These are phyloP conservation scores for Tetramorium bicarinatum DNA, from an alignment of 2,888 invertebrate species.

Conservation along the genomic window DNA sequence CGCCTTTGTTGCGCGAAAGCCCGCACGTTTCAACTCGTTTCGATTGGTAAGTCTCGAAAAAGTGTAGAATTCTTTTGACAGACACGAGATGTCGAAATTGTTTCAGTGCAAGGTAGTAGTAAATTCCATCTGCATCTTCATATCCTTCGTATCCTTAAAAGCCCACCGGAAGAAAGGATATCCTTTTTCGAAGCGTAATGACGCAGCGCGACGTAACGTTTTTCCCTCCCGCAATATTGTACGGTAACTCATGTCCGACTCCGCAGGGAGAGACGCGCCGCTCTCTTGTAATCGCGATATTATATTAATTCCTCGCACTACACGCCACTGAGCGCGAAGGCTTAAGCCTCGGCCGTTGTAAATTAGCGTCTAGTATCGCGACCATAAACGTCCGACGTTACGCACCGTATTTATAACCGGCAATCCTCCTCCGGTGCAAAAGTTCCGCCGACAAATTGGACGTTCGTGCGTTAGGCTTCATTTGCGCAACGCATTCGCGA, in stretches of 20 bases:
- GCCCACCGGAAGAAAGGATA: background rate
- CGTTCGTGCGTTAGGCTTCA: constrained; percentile 60
- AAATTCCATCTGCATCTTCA: constrained; percentile 29
- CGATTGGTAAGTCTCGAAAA: background rate
- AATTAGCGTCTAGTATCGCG: constrained; percentile 68
- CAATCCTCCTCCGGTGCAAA: constrained; percentile 58
- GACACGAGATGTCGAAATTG: background rate
- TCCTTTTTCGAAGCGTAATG: constrained; percentile 25
- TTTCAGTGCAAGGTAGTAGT: background rate
- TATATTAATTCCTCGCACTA: constrained; percentile 35
- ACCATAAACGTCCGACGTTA: constrained; percentile 73
- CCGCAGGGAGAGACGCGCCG: background rate
- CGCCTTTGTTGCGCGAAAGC: background rate
- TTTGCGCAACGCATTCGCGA: constrained; percentile 23
- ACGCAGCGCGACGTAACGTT: constrained; percentile 3
- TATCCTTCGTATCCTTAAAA: background rate
- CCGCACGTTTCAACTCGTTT: constrained; percentile 1
- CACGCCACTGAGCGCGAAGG: constrained; percentile 1
- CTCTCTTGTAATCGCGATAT: constrained; percentile 19
- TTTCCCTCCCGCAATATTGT: constrained; percentile 16
- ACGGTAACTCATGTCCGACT: background rate
- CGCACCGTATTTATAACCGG: constrained; percentile 68
- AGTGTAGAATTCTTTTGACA: background rate
- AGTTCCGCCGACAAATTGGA: constrained; percentile 75
- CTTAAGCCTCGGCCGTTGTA: constrained; percentile 58